These are phyloP conservation scores for Argyra leucocephala DNA, from an alignment of 2,888 invertebrate species.

Conservation along the genomic window DNA sequence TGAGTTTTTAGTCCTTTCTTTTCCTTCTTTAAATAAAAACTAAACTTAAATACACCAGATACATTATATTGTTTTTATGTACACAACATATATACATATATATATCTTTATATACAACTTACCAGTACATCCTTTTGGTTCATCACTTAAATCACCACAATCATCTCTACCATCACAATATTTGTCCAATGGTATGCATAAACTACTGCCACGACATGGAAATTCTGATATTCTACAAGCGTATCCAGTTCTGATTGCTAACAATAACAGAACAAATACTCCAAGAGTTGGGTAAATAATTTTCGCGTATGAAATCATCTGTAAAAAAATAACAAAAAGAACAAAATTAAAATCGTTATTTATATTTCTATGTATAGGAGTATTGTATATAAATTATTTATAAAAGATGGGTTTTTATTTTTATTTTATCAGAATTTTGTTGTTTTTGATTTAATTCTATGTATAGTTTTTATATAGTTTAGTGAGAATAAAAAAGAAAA, in stretches of 20 bases:
- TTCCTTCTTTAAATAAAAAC: no score
- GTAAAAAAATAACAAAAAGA: constrained; percentile 24
- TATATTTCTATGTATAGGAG: no score
- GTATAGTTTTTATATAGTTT: no score
- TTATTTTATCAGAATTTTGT: no score
- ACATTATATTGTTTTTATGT: no score
- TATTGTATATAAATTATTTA: no score
- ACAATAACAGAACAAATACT: constrained; percentile 28
- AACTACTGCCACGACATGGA: constrained; percentile 57
- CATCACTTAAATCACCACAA: constrained; percentile 78
- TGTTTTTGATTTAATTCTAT: no score
- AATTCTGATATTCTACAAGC: constrained; percentile 72
- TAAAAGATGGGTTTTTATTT: no score
- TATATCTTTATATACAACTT: constrained; percentile 30
- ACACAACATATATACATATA: no score
- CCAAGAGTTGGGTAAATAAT: constrained; percentile 39
- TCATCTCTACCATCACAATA: constrained; percentile 79
- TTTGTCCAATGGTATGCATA: constrained; percentile 72
- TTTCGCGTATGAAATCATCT: constrained; percentile 32
- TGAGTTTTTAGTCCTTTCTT: no score
- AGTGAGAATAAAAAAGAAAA: no score
- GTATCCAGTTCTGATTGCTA: constrained; percentile 36
- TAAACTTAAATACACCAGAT: no score
- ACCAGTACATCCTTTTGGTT: constrained; percentile 70
- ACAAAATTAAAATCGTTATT: background rate